Base-by-base conservation (phyloP, 2,113 vertebrate species). In the Tachycineta bicolor region DNA sequence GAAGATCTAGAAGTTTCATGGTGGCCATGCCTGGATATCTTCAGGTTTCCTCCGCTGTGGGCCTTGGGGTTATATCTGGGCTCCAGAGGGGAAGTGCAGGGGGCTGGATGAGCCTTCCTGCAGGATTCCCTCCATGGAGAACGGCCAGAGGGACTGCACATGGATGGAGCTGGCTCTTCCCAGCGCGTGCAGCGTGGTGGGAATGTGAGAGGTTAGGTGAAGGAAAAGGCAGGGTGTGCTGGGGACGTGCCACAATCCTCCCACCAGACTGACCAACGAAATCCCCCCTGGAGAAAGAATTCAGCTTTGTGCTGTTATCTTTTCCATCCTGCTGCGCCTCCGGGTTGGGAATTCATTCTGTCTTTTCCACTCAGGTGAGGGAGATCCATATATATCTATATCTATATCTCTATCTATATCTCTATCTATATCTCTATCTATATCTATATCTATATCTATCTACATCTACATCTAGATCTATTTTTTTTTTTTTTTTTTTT, bases 181-280 rank as follows among this genome's bases (percentile, higher is more conserved):
- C 46, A 9, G 44, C 0, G 39, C 1, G 17, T 13, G 44, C 73
- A 53, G 67, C 0, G 0, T 4, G 46, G 21, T 41, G 77, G 31
- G 77, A 39, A 47, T 5, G 26, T 1, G n/a, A 67, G n/a, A 53
- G 25, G 16, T 71, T 0, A 13, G 52, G 65, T 14, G 43, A 47
- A 47, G n/a, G 26, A 59, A 52, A 55, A 12, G 2, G 25, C 23
- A 69, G 53, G 5, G 6, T 22, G 59, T 43, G 44, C 6, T 81
- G 29, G 12, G 68, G 63, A 44, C 23, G 34, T 39, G 34, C 29
- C 37, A 26, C 1, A 1, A 52, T 26, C 34, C 28, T 65, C 4
- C 10, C 6, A 2, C 20, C 20, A 26, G 78, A 21, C 20, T 28
- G 14, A 7, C 10, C 3, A 0, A 8, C 23, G 21, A 46, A 63